Conservation (phyloP, 2,888 invertebrate genomes). For the Pimpla rufipes region DNA sequence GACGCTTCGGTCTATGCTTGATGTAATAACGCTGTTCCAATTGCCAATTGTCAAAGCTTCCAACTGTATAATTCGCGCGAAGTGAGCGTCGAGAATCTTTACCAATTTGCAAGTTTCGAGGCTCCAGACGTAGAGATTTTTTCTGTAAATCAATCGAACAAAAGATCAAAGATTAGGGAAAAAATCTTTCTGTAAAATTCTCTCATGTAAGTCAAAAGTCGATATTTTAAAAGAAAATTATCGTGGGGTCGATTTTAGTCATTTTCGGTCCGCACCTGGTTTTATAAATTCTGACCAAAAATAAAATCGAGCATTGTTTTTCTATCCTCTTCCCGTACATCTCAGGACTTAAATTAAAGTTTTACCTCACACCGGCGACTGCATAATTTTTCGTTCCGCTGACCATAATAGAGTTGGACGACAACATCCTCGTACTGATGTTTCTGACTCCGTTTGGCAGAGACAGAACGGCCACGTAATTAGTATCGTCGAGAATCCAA, state of each 20-base stretch:
- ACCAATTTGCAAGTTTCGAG: slow-evolving; percentile 92
- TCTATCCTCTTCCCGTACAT: no score
- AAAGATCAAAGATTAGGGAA: not conserved
- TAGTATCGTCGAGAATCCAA: slow-evolving; percentile 89
- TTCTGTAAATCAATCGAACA: slow-evolving; percentile 86
- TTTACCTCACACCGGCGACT: slow-evolving; percentile 95
- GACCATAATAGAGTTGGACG: slow-evolving; percentile 96
- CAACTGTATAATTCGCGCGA: slow-evolving; percentile 97
- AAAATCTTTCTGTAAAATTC: no score
- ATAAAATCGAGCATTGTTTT: no score
- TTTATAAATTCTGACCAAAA: not conserved
- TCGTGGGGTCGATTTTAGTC: no score
- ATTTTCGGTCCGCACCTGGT: no score
- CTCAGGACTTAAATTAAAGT: no score
- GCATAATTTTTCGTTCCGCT: slow-evolving; percentile 96
- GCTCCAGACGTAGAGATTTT: slow-evolving; percentile 98
- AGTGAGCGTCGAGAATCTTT: slow-evolving; percentile 98
- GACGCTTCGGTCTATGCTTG: slow-evolving; percentile 98
- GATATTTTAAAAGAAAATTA: no score
- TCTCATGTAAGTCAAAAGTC: no score
- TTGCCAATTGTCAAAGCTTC: slow-evolving; percentile 94
- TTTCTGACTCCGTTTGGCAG: slow-evolving; percentile 96
- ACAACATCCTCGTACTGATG: slow-evolving; percentile 96
- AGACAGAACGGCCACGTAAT: slow-evolving; percentile 89
- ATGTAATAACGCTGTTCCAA: slow-evolving; percentile 98